Evolutionary conservation across 2,888 invertebrate species (phyloP).

Genomic region (Nomada ferruginata): DNA sequence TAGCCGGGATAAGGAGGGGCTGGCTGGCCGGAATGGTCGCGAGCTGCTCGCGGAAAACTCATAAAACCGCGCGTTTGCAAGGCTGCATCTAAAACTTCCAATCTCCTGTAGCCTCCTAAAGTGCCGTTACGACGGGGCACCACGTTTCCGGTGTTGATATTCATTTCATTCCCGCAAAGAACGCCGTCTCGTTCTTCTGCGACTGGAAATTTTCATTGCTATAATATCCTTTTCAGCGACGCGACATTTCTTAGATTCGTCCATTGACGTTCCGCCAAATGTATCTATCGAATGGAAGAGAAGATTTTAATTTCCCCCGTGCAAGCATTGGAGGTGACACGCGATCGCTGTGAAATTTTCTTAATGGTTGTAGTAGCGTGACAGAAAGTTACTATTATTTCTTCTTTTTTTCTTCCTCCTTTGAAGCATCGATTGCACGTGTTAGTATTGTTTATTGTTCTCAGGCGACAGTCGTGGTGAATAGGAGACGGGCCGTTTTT

Average conservation of each 20-base stretch:
- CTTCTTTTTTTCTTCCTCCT: not conserved
- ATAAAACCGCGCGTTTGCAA: slow-evolving; percentile 76
- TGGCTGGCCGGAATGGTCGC: slow-evolving; percentile 69
- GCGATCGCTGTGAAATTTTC: no score
- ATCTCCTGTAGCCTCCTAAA: slow-evolving; percentile 59
- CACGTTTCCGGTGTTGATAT: slow-evolving; percentile 42
- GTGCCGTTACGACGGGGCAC: slow-evolving; percentile 35
- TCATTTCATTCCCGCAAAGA: slow-evolving; percentile 42
- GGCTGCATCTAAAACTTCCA: slow-evolving; percentile 70
- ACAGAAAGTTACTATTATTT: not conserved
- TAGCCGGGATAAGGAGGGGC: slow-evolving; percentile 56
- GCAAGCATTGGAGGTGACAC: no score
- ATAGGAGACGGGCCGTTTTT: slow-evolving; percentile 12
- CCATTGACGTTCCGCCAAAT: not conserved
- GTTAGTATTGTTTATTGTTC: slow-evolving; percentile 31
- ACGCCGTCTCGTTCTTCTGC: not conserved
- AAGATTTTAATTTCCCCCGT: no score
- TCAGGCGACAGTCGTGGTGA: not conserved
- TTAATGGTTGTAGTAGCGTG: no score
- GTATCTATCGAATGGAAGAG: no score
- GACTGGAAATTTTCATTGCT: not conserved
- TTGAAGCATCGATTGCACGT: not conserved
- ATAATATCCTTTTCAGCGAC: no score
- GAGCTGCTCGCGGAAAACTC: slow-evolving; percentile 78
- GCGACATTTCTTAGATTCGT: not conserved